Evolutionary conservation across 1,140 invertebrate species (phyloP), one percentile per base, ranked within the genome.

Genomic region (Tetragnatha versicolor): DNA sequence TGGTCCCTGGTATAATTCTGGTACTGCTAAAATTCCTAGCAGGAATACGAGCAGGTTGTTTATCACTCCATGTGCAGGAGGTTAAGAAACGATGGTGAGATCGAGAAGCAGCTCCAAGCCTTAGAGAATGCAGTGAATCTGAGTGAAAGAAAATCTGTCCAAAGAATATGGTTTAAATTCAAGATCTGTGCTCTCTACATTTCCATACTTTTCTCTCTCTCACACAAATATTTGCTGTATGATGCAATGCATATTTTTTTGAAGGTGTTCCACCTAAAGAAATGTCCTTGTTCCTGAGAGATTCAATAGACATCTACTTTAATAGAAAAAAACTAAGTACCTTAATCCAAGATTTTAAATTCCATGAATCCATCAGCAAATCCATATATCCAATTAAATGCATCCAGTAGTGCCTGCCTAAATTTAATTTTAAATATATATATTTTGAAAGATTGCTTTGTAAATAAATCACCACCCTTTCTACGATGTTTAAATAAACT

Each of bases 261-360:
- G 58, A 61, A 61, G 58, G 58, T 61, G 20, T 61, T 61, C 25
- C 58, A 17, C 58, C 58, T 14, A 61, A 61, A 33, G 58, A 61
- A 61, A 61, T 29, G 7, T 3, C 58, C 10, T 61, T 61, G 31
- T 61, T 55, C 25, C 51, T 55, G 2, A 55, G 25, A 55, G 17
- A 14, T 12, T 55, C 14, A 10, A 27, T 55, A n/a, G 25, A 55
- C 1, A 10, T 14, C 17, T 55, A 55, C 25, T 55, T 55, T 25
- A 55, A 17, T 27, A n/a, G 51, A n/a, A 55, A 55, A 22, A n/a
- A n/a, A n/a, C 25, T 55, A 25, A 55, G 25, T 55, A 25, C 17
- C 10, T 22, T 55, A 12, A 20, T 55, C 10, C 10, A 14, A 10
- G 25, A 55, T 27, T 55, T 55, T 27, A 55, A 55, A 25, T 55